Evolutionary conservation across 2,888 invertebrate species (phyloP).

Genomic region (Apamea sordens): DNA sequence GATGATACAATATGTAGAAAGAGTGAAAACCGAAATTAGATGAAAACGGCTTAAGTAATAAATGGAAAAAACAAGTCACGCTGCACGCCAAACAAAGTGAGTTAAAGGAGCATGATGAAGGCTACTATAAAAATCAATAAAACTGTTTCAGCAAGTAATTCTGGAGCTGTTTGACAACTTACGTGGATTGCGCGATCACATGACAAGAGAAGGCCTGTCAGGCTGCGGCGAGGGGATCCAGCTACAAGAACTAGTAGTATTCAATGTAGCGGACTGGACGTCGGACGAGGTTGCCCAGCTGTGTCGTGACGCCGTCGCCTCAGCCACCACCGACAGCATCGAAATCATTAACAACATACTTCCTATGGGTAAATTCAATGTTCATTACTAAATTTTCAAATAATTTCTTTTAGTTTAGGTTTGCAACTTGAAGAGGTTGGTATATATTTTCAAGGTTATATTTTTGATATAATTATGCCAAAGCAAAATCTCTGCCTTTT

Average conservation of each 20-base stretch:
- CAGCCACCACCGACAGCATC: slow-evolving; percentile 74
- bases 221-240: slow-evolving; percentile 76
- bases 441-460: not conserved
- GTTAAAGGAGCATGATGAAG: not conserved
- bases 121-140: slow-evolving; percentile 10
- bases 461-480: not conserved
- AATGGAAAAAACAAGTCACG: not conserved
- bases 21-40: not conserved
- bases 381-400: not conserved
- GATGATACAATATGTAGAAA: not conserved
- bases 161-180: slow-evolving; percentile 81
- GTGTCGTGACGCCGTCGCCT: slow-evolving; percentile 77
- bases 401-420: not conserved
- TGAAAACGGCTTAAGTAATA: no score
- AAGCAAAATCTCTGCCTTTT: not conserved
- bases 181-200: slow-evolving; percentile 78
- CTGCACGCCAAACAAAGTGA: no score
- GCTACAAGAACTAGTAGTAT: slow-evolving; percentile 80
- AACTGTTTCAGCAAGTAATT: slow-evolving; percentile 80
- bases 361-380: slow-evolving; percentile 75
- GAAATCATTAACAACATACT: slow-evolving; percentile 76
- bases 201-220: slow-evolving; percentile 77
- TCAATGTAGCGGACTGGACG: slow-evolving; percentile 87
- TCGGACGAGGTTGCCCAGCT: slow-evolving; percentile 82
- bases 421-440: not conserved